A percentile compares a stretch with the other conserved stretches of the same genome.
Evolutionary conservation across 2,797 vertebrate species (phyloP).

Genomic region (Moxostoma hubbsi): DNA sequence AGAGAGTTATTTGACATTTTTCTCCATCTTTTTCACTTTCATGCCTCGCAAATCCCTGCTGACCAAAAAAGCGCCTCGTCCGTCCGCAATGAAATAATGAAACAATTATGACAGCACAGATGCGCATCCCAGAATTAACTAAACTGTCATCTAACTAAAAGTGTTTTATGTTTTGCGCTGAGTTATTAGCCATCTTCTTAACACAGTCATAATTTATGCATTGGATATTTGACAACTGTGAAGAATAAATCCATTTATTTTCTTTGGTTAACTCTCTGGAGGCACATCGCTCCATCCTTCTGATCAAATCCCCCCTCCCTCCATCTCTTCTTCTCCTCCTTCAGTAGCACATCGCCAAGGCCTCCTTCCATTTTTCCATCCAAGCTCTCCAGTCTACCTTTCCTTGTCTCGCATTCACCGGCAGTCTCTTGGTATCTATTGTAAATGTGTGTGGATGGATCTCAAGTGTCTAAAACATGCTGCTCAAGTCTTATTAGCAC

Average conservation of each 20-base stretch:
- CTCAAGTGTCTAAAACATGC: neutral
- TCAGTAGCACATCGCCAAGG: conserved; percentile 49
- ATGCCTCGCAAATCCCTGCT: conserved; percentile 45
- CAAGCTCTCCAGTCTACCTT: conserved; percentile 11
- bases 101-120: conserved; percentile 58
- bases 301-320: conserved; percentile 49
- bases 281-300: conserved; percentile 51
- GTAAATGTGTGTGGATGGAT: conserved; percentile 1
- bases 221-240: conserved; percentile 67
- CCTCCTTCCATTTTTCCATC: conserved; percentile 22
- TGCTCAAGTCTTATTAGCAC: too few species aligned
- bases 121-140: conserved; percentile 58
- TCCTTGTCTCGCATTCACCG: neutral
- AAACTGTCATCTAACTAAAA: conserved; percentile 66
- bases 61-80: conserved; percentile 45
- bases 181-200: conserved; percentile 59
- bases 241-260: conserved; percentile 66
- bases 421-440: conserved; percentile 19
- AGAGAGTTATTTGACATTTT: conserved; percentile 4
- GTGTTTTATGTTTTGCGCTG: conserved; percentile 65
- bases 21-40: conserved; percentile 30
- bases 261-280: conserved; percentile 47
- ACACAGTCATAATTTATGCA: conserved; percentile 65
- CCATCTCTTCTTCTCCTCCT: conserved; percentile 41
- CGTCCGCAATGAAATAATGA: conserved; percentile 57